Evolutionary conservation across 1,140 invertebrate species (phyloP), one percentile per base, ranked within the genome.

Genomic region (Medauroidea extradentata): DNA sequence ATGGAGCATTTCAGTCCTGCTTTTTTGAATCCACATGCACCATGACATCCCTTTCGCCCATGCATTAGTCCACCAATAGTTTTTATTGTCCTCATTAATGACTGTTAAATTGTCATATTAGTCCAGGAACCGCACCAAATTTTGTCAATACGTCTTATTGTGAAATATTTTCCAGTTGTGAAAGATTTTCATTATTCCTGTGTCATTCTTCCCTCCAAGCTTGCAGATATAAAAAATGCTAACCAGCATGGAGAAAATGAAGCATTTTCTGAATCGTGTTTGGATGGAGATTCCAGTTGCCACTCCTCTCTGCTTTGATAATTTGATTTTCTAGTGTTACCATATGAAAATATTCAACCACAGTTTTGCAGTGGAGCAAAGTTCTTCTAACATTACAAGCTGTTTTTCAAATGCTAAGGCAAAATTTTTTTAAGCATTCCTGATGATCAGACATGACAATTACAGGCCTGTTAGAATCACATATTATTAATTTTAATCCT

Each of bases 201-300:
- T 72, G 71, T 63, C 0, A 73, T 71, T 8, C 51, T 64, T 46
- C 62, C 53, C 38, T 69, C 18, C 58, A 73, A 62, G 53, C 63
- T 70, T 76, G 72, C 9, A 79, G 53, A 65, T 78, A 79, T 25
- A 70, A 53, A 60, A 72, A 72, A 62, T 79, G 8, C n/a, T 69
- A 71, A 53, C 65, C 61, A 21, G 75, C 73, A 56, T 75, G 72
- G 58, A 77, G 74, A 62, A 71, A 75, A 56, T 71, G 74, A 25
- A 78, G 63, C 73, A 79, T 79, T 65, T 64, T 63, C 63, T 61
- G 72, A 25, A 73, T 55, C 38, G 61, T 18, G 44, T 70, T 67
- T 38, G 73, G 68, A 68, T 75, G 71, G 59, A 34, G 11, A 34
- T 34, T 34, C 29, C 29, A 34, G 11, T 34, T 34, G 29, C 29